Percentiles rank a stretch among this genome's conserved stretches.
phyloP scores from a whole-genome alignment of 2,797 vertebrate species.

The Sitta carolinensis region DNA sequence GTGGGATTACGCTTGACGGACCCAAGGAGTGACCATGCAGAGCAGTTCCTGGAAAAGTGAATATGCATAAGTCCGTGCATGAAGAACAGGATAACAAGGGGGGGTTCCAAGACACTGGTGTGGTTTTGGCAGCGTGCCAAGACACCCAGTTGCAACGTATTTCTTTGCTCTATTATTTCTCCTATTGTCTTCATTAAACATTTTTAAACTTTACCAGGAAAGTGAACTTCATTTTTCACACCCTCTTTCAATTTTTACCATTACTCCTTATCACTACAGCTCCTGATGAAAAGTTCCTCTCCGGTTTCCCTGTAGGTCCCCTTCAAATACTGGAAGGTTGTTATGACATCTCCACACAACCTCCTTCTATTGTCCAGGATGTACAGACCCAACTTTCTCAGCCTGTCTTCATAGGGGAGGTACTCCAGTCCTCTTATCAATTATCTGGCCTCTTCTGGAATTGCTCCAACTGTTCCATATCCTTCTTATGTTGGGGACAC shows the following conservation, averaged over 20 bases:
- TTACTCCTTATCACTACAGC: background rate
- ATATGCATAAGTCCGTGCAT: too few species aligned
- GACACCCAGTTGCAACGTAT: too few species aligned
- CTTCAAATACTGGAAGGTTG: background rate
- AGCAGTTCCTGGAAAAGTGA: too few species aligned
- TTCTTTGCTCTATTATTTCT: too few species aligned
- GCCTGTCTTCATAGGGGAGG: background rate
- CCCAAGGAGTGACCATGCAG: too few species aligned
- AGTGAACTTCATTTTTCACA: too few species aligned
- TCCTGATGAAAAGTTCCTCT: background rate
- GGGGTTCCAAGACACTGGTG: too few species aligned
- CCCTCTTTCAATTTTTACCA: background rate
- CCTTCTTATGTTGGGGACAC: background rate
- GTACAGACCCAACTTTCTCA: background rate
- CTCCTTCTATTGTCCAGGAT: background rate
- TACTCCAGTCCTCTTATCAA: background rate
- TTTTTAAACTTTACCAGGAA: too few species aligned
- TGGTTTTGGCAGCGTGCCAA: too few species aligned
- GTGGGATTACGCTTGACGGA: too few species aligned
- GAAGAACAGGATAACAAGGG: too few species aligned
- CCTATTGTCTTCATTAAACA: too few species aligned
- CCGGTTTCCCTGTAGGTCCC: background rate
- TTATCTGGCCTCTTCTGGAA: background rate
- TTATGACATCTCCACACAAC: background rate
- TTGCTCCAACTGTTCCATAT: background rate